Conservation (phyloP, 2,888 invertebrate genomes). For the Galerucella calmariensis region DNA sequence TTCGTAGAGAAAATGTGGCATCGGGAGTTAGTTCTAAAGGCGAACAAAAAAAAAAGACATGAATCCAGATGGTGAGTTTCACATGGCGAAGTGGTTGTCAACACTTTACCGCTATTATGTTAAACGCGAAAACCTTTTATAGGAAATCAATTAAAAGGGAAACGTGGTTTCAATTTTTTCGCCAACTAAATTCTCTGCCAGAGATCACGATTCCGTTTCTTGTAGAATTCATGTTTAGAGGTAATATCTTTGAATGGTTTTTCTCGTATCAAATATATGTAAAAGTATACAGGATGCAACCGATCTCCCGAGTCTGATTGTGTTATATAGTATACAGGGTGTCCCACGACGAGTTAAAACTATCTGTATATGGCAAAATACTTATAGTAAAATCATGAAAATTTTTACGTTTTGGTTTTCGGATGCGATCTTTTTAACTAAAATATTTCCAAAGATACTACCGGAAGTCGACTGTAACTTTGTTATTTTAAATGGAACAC, state of each 20-base stretch:
- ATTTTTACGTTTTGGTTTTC: too few species aligned
- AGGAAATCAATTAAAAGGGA: constrained; percentile 66
- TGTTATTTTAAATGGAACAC: too few species aligned
- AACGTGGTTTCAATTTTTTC: constrained; percentile 58
- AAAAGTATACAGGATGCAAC: neutral
- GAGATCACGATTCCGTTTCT: constrained; percentile 42
- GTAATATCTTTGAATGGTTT: neutral
- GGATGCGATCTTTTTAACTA: too few species aligned
- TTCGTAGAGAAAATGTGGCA: neutral
- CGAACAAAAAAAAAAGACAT: neutral
- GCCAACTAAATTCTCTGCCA: constrained; percentile 47
- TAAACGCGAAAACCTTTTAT: constrained; percentile 65
- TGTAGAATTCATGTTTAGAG: constrained; percentile 4
- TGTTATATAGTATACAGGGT: neutral
- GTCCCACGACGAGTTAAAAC: neutral
- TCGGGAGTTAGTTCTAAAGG: neutral
- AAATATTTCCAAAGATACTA: too few species aligned
- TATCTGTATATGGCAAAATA: too few species aligned
- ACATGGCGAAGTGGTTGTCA: constrained; percentile 55
- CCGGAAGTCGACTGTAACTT: too few species aligned
- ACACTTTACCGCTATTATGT: constrained; percentile 65
- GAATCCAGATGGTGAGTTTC: constrained; percentile 29
- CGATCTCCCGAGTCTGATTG: too few species aligned
- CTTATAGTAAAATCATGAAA: too few species aligned
- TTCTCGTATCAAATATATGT: neutral